Base-by-base conservation (phyloP, 2,888 invertebrate species). In the Leptinotarsa peninsularis region DNA sequence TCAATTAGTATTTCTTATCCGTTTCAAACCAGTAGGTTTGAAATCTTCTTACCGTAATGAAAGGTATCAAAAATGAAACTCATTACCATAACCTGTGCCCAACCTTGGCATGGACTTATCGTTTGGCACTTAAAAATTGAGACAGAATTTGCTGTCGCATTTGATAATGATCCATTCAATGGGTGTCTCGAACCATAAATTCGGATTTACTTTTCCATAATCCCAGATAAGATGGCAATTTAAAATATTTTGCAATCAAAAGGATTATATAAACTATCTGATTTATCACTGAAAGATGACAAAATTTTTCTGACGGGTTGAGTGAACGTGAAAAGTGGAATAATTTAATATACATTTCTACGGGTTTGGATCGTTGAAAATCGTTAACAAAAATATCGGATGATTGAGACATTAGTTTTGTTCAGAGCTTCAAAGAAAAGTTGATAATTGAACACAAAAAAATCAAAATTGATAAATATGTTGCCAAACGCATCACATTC, bases 161-260 rank as follows among this genome's bases (percentile, higher is more conserved):
- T 79, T 81, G 82, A 81, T 82, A 83, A 82, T 81, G 81, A 80
- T 80, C 74, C 81, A 81, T 77, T 80, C 79, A 78, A 77, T 79
- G 80, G 79, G 73, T 67, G 74, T 80, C 77, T 76, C 77, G 72
- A 81, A 80, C 75, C 76, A 84, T 85, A 85, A 85, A 85, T 85
- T 82, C 74, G 81, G 83, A 83, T 85, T 85, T 85, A 81, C 80
- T 78, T 81, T 81, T 79, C 76, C 27, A 81, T 84, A 84, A 85
- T 84, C 83, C 83, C 75, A 66, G 74, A 81, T 84, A 85, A 85
- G 84, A 84, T 83, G 84, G 81, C 81, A 79, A 80, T 81, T 81
- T 76, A 69, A 81, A 82, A 83, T 83, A 84, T 84, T 85, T 83
- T 79, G 83, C 83, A 84, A 83, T 83, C 84, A 82, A 81, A 82